These are phyloP conservation scores for Amphipyra berbera DNA, from an alignment of 2,888 invertebrate species.

Conservation along the genomic window DNA sequence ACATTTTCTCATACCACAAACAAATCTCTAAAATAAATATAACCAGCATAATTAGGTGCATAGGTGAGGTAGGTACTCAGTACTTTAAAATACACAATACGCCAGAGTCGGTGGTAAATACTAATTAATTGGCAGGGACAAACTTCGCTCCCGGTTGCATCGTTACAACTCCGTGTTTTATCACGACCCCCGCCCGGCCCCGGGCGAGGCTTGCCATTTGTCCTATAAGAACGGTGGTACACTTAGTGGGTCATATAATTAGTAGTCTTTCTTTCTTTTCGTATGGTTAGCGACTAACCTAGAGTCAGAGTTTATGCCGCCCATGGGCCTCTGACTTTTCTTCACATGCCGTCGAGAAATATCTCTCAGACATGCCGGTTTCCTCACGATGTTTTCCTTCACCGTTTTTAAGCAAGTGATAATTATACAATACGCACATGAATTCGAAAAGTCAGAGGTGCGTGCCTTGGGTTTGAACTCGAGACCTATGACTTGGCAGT, in stretches of 20 bases:
- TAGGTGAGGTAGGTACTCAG: constrained; percentile 6
- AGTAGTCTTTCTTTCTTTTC: no score
- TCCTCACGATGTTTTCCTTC: no score
- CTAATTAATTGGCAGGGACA: constrained; percentile 66
- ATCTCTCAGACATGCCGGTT: no score
- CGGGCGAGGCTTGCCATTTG: constrained; percentile 50
- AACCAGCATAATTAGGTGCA: constrained; percentile 8
- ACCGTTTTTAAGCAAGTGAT: no score
- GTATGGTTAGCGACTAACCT: no score
- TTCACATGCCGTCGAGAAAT: no score
- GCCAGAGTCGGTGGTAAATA: constrained; percentile 59
- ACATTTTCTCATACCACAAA: not conserved
- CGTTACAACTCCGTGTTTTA: constrained; percentile 60
- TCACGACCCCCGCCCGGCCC: constrained; percentile 49
- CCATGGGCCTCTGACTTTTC: no score
- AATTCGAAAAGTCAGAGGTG: no score
- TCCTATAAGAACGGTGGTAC: constrained; percentile 27
- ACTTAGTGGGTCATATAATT: constrained; percentile 15
- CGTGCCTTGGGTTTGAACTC: no score
- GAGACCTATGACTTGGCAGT: no score
- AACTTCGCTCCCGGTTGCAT: constrained; percentile 65
- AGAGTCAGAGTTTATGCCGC: no score
- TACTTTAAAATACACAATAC: constrained; percentile 47
- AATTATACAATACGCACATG: no score
- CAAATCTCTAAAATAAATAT: constrained; percentile 3